These are phyloP conservation scores for Eupithecia tripunctaria DNA, from an alignment of 2,888 invertebrate species.

Conservation along the genomic window DNA sequence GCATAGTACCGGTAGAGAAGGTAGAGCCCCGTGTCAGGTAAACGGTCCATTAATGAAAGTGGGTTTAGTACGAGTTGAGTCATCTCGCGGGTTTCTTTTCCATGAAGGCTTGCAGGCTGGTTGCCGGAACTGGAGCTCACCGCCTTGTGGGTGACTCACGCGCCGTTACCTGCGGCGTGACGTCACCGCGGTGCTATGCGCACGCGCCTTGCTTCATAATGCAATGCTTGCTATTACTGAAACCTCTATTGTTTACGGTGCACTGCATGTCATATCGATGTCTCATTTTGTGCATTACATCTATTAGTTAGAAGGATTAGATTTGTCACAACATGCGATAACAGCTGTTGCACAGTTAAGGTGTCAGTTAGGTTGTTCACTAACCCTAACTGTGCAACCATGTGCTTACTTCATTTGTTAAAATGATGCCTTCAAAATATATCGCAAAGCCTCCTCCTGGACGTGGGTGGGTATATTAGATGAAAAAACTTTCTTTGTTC, in stretches of 20 bases:
- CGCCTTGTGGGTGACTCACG: conserved; percentile 43
- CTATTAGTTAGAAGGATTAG: neutral
- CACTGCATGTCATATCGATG: conserved; percentile 16
- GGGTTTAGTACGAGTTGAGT: conserved; percentile 43
- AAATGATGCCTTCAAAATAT: neutral
- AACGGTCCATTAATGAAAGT: conserved; percentile 48
- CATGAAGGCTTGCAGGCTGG: conserved; percentile 40
- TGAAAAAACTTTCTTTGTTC: no score
- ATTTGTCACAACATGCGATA: neutral
- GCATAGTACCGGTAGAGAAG: conserved; percentile 13
- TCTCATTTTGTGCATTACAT: conserved; percentile 12
- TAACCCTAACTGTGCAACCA: no score
- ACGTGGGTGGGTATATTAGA: neutral
- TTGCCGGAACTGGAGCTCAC: conserved; percentile 54
- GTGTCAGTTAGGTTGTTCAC: no score
- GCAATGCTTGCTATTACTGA: conserved; percentile 13
- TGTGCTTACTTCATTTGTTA: no score
- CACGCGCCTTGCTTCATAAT: conserved; percentile 42
- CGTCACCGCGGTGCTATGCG: conserved; percentile 68
- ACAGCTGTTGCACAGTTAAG: neutral
- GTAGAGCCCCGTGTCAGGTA: conserved; percentile 23
- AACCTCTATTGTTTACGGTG: conserved; percentile 20
- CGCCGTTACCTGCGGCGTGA: conserved; percentile 50
- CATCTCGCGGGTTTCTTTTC: conserved; percentile 44
- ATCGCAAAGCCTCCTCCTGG: neutral